Conservation (phyloP, 2,797 vertebrate species). For the Brotogeris chrysoptera region DNA sequence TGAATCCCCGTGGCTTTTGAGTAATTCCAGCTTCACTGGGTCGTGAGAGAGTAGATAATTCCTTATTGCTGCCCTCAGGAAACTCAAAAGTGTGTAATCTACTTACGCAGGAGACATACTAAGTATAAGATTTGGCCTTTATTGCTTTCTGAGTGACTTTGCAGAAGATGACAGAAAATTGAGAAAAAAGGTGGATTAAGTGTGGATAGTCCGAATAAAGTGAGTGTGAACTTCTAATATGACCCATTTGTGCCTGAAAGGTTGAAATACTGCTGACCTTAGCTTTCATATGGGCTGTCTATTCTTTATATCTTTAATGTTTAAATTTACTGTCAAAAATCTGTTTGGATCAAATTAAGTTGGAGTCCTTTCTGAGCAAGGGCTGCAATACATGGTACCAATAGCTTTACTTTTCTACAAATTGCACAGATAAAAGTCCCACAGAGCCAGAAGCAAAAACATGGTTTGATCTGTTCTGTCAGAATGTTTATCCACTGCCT, state of each 20-base stretch:
- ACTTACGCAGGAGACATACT: background rate
- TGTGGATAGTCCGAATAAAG: background rate
- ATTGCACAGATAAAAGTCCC: background rate
- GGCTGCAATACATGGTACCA: background rate
- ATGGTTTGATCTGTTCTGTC: background rate
- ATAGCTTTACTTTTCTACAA: background rate
- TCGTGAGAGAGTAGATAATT: conserved; percentile 10
- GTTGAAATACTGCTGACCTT: background rate
- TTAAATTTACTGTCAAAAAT: background rate
- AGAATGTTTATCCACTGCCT: background rate
- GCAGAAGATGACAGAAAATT: background rate
- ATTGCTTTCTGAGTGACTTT: background rate
- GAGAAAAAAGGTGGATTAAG: background rate
- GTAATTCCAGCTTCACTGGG: background rate
- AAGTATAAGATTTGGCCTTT: background rate
- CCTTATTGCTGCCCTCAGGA: conserved; percentile 22
- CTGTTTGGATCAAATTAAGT: background rate
- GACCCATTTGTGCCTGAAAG: background rate
- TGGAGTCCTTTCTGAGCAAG: background rate
- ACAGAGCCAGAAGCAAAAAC: background rate
- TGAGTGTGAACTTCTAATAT: background rate
- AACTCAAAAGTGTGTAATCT: background rate
- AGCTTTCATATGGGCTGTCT: background rate
- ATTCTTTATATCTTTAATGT: background rate
- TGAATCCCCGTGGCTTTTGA: background rate